Evolutionary conservation across 1,140 invertebrate species (phyloP).

Genomic region (Calliopsis andreniformis): DNA sequence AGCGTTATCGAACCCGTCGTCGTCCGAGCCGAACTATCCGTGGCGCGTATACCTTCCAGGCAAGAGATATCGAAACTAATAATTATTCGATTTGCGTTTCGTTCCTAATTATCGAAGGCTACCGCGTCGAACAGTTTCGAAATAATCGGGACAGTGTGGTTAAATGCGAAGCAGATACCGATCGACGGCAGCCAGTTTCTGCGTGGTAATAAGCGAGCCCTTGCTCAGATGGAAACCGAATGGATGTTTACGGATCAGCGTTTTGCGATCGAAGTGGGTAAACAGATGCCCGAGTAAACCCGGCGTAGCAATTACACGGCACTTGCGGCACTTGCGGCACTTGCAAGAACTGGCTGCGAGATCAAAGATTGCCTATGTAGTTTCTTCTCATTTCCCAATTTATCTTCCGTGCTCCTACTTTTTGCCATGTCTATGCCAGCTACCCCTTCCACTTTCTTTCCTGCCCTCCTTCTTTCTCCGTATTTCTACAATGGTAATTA

Average conservation of each 20-base stretch:
- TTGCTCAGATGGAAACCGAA: conserved; percentile 54
- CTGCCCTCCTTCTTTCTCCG: neutral
- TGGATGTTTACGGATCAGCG: conserved; percentile 54
- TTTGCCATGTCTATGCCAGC: neutral
- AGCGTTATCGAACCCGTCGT: conserved; percentile 9
- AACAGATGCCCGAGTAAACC: conserved; percentile 71
- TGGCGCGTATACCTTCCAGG: neutral
- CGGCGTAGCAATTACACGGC: conserved; percentile 69
- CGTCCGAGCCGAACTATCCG: neutral
- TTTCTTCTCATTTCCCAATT: neutral
- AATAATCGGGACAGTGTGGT: conserved; percentile 45
- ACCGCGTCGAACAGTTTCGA: conserved; percentile 54
- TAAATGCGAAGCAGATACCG: conserved; percentile 60
- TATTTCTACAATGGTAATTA: conserved; percentile 75
- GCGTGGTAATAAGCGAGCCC: conserved; percentile 59
- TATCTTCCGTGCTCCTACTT: neutral
- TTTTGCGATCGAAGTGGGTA: conserved; percentile 70
- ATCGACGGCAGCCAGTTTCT: conserved; percentile 57
- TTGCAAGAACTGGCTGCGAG: conserved; percentile 29
- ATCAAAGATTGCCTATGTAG: conserved; percentile 11
- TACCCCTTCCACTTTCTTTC: neutral
- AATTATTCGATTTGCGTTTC: conserved; percentile 45
- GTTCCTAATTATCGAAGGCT: conserved; percentile 55
- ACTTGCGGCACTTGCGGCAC: conserved; percentile 60
- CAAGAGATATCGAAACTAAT: conserved; percentile 40